These are phyloP conservation scores for Drosophila limbata DNA, from an alignment of 2,888 invertebrate species.

Conservation along the genomic window DNA sequence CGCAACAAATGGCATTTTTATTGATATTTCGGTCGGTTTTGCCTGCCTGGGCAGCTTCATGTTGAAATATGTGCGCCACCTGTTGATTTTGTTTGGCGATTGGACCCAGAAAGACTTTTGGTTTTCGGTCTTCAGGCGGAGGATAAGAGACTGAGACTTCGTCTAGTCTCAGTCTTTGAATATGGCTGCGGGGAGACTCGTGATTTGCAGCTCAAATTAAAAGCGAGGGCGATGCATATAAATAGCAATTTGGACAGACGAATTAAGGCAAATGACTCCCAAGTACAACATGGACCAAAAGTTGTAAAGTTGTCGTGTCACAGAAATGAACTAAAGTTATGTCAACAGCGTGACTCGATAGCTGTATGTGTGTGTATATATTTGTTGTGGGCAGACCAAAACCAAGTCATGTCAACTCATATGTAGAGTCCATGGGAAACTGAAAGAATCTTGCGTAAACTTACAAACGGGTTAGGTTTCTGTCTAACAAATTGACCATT, in stretches of 20 bases:
- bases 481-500: slow-evolving; percentile 2
- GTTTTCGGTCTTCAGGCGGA: slow-evolving; percentile 7
- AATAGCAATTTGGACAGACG: slow-evolving; percentile 78
- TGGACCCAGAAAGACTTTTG: slow-evolving; percentile 19
- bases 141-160: slow-evolving; percentile 1
- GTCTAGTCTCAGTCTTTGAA: not conserved
- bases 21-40: slow-evolving; percentile 78
- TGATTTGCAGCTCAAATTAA: slow-evolving; percentile 77
- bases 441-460: slow-evolving; percentile 6
- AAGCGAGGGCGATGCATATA: slow-evolving; percentile 79
- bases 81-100: slow-evolving; percentile 75
- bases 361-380: not conserved
- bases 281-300: slow-evolving; percentile 24
- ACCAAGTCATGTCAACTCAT: slow-evolving; percentile 24
- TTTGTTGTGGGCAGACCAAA: slow-evolving; percentile 4
- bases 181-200: slow-evolving; percentile 48
- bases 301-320: slow-evolving; percentile 62
- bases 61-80: slow-evolving; percentile 79
- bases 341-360: slow-evolving; percentile 70
- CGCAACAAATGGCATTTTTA: slow-evolving; percentile 81
- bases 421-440: slow-evolving; percentile 28
- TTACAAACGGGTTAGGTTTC: not conserved
- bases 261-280: slow-evolving; percentile 75
- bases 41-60: slow-evolving; percentile 63
- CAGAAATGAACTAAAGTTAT: slow-evolving; percentile 67